Percentiles rank a stretch among this genome's conserved stretches.
These are phyloP conservation scores for Protonemura montana DNA, from an alignment of 2,888 invertebrate species.

Conservation along the genomic window DNA sequence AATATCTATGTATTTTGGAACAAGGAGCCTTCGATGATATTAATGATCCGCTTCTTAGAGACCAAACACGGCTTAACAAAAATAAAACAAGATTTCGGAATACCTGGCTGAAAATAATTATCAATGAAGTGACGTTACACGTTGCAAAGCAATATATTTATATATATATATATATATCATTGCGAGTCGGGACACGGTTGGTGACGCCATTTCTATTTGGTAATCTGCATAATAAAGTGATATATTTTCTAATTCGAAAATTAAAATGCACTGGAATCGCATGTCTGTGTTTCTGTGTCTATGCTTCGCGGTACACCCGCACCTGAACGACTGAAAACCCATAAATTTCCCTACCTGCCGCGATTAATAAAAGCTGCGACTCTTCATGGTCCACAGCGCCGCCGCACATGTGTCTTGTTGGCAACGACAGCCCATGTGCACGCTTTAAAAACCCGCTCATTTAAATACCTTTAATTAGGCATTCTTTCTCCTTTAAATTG, in stretches of 20 bases:
- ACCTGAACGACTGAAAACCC: neutral
- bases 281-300: neutral
- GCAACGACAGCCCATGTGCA: neutral
- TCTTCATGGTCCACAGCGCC: neutral
- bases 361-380: neutral
- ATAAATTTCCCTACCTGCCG: neutral
- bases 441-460: neutral
- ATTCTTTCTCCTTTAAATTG: neutral
- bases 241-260: neutral
- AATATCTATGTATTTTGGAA: neutral
- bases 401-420: neutral
- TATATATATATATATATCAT: neutral
- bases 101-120: neutral
- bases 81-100: neutral
- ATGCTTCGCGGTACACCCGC: neutral
- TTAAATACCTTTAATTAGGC: neutral
- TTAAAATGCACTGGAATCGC: no score
- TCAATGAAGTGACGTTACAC: neutral
- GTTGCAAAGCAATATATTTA: neutral
- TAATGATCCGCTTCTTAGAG: neutral
- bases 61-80: neutral
- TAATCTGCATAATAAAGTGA: neutral
- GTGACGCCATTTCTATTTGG: conserved; percentile 7
- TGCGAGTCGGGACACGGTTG: neutral
- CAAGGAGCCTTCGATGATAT: neutral